Percentiles rank a stretch among this genome's conserved stretches.
Conservation (phyloP, 1,140 invertebrate genomes). For the Drosophila prosaltans region DNA sequence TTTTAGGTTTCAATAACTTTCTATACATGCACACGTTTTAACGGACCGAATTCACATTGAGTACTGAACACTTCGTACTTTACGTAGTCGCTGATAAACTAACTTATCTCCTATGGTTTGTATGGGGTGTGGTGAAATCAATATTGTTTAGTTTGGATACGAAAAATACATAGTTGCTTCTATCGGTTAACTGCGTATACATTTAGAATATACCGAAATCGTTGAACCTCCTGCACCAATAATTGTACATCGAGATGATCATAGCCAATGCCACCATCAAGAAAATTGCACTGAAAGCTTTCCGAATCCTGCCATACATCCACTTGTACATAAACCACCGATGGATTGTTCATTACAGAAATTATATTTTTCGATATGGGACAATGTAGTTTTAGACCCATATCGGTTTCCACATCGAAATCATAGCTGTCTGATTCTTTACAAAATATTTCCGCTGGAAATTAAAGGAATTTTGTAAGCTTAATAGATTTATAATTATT, state of each 20-base stretch:
- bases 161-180: not conserved
- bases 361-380: not conserved
- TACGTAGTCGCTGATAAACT: not conserved
- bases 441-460: slow-evolving; percentile 8
- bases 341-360: not conserved
- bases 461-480: not conserved
- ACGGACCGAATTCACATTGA: slow-evolving; percentile 21
- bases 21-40: slow-evolving; percentile 14
- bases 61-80: slow-evolving; percentile 18
- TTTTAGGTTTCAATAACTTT: too few species aligned
- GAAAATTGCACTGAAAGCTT: slow-evolving; percentile 8
- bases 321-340: slow-evolving; percentile 10
- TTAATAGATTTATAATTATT: not conserved
- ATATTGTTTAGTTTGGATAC: slow-evolving; percentile 15
- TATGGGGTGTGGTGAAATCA: slow-evolving; percentile 28
- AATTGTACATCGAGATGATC: slow-evolving; percentile 3
- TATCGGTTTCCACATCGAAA: not conserved
- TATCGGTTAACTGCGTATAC: slow-evolving; percentile 6
- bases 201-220: not conserved
- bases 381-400: not conserved
- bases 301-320: slow-evolving; percentile 12
- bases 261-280: slow-evolving; percentile 11
- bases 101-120: slow-evolving; percentile 17
- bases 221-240: not conserved
- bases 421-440: slow-evolving; percentile 6